Evolutionary conservation across 53 echinoderm and acorn worm genomes (phyloP).

Genomic region (Paracentrotus lividus): DNA sequence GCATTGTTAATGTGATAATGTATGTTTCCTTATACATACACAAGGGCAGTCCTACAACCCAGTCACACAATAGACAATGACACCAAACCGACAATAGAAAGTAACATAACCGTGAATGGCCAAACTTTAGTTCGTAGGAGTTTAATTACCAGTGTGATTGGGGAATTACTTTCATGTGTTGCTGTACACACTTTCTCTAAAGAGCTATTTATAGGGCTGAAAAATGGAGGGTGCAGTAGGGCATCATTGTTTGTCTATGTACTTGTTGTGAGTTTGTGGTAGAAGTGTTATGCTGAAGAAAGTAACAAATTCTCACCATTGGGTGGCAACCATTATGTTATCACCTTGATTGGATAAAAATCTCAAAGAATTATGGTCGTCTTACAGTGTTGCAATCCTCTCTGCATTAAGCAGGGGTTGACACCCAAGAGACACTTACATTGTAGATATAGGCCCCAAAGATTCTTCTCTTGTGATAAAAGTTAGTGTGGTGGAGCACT

Average conservation of each 20-base stretch:
- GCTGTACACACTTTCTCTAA: background rate
- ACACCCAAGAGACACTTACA: background rate
- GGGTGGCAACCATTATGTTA: background rate
- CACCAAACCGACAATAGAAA: too few relatives aligned
- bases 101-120: too few relatives aligned
- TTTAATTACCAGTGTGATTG: too few relatives aligned
- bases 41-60: background rate
- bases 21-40: constrained; percentile 2
- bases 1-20: constrained; percentile 6
- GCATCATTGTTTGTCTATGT: background rate
- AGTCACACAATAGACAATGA: too few relatives aligned
- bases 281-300: background rate
- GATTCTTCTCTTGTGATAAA: too few relatives aligned
- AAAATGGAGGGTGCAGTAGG: background rate
- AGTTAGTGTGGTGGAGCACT: too few relatives aligned
- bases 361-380: background rate
- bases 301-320: background rate
- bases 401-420: background rate
- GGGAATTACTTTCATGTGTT: background rate
- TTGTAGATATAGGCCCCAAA: background rate
- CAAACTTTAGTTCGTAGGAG: too few relatives aligned
- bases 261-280: background rate
- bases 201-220: background rate
- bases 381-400: background rate
- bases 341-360: background rate